A percentile compares a stretch with the other conserved stretches of the same genome.
Conservation (phyloP, 2,113 vertebrate genomes). For the Helogale parvula region DNA sequence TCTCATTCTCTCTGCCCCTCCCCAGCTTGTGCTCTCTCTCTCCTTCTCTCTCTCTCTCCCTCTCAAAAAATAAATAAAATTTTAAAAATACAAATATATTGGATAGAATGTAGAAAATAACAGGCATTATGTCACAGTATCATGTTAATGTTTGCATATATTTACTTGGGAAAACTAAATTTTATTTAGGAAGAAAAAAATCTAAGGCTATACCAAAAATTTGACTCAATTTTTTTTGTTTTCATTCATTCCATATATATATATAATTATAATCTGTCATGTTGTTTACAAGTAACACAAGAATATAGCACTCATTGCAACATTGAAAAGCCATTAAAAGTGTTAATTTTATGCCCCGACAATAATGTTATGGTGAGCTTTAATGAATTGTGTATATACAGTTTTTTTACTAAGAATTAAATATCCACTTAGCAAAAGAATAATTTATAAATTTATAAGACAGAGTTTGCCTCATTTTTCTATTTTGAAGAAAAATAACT, state of each 20-base stretch:
- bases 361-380: not conserved
- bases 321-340: not conserved
- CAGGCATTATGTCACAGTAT: not conserved
- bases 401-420: not conserved
- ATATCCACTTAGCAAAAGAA: not conserved
- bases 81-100: not conserved
- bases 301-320: not conserved
- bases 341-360: not conserved
- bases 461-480: not conserved
- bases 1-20: too few species aligned
- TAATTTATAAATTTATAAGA: not conserved
- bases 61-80: too few species aligned
- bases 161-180: not conserved
- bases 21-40: too few species aligned
- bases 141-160: not conserved
- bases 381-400: not conserved
- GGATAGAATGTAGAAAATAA: not conserved
- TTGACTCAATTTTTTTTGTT: not conserved
- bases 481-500: not conserved
- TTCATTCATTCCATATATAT: not conserved
- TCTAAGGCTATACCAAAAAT: not conserved
- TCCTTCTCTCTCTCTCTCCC: too few species aligned
- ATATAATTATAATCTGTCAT: not conserved
- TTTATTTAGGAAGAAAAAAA: slow-evolving; percentile 22
- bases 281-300: not conserved